A percentile compares a stretch with the other conserved stretches of the same genome.
Conservation (phyloP, 2,113 vertebrate species). For the Tyto alba region DNA sequence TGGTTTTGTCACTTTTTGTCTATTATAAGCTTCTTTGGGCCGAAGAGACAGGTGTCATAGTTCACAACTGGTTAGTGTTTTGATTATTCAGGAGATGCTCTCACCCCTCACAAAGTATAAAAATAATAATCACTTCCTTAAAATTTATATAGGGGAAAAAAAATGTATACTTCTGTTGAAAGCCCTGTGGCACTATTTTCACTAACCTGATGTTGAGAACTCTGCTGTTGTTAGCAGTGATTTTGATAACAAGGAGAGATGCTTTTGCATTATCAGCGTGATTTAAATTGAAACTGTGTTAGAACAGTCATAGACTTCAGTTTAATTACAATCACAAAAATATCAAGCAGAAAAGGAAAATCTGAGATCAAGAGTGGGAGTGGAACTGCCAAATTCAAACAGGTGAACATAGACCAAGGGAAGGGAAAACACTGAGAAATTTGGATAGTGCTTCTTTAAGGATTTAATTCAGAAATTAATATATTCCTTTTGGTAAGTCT, state of each 20-base stretch:
- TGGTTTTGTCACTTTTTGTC: background rate
- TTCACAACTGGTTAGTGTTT: background rate
- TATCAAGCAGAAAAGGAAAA: background rate
- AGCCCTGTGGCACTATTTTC: background rate
- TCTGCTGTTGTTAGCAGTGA: background rate
- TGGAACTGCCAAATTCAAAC: background rate
- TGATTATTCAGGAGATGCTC: background rate
- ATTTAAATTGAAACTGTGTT: background rate
- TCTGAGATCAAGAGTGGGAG: background rate
- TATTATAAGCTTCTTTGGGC: background rate
- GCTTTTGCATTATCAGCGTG: background rate
- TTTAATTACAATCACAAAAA: constrained; percentile 3
- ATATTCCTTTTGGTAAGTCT: background rate
- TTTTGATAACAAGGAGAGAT: background rate
- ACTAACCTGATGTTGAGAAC: background rate
- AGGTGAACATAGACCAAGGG: background rate
- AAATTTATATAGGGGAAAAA: background rate
- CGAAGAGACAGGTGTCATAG: background rate
- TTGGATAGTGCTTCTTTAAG: background rate
- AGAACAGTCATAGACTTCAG: constrained; percentile 13
- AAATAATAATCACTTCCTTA: background rate
- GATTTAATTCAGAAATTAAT: background rate
- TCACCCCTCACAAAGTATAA: background rate
- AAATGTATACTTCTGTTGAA: background rate
- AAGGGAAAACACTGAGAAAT: background rate